Conservation (phyloP, 2,113 vertebrate species). For the Isichthys henryi region DNA sequence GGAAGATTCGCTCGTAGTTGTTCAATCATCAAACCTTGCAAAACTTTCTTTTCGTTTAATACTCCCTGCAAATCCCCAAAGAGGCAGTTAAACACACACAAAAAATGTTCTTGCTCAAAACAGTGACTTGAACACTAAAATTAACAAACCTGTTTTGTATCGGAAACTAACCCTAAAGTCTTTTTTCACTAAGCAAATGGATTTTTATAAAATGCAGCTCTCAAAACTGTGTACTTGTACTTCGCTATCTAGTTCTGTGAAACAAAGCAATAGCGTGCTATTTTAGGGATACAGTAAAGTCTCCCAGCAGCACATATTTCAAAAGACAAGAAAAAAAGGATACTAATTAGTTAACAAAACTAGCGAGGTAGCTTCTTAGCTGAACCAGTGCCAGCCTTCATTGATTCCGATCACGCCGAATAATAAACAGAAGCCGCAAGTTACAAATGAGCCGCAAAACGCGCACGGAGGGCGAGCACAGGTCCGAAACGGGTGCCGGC, state of each 20-base stretch:
- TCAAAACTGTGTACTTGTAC: not conserved
- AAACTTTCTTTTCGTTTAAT: not conserved
- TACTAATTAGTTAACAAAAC: not conserved
- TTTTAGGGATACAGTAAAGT: not conserved
- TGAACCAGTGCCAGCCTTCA: not conserved
- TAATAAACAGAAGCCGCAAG: slow-evolving; percentile 24
- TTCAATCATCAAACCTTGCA: not conserved
- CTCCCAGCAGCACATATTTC: not conserved
- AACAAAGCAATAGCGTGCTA: not conserved
- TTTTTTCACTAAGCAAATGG: not conserved
- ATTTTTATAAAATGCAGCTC: not conserved
- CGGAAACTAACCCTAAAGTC: not conserved
- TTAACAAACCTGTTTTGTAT: not conserved
- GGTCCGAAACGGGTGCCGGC: not conserved
- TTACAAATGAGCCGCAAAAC: not conserved
- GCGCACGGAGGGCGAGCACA: not conserved
- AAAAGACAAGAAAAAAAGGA: not conserved
- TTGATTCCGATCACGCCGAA: slow-evolving; percentile 23
- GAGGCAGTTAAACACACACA: not conserved
- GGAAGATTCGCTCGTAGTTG: not conserved
- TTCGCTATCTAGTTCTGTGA: not conserved
- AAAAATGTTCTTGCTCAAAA: not conserved
- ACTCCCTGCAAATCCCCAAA: not conserved
- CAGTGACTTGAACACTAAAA: not conserved
- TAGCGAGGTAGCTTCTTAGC: not conserved